Evolutionary conservation across 92 coral and sea anemone species (phyloP), one percentile per base, ranked within the genome.

Genomic region (Zoanthus solanderi): DNA sequence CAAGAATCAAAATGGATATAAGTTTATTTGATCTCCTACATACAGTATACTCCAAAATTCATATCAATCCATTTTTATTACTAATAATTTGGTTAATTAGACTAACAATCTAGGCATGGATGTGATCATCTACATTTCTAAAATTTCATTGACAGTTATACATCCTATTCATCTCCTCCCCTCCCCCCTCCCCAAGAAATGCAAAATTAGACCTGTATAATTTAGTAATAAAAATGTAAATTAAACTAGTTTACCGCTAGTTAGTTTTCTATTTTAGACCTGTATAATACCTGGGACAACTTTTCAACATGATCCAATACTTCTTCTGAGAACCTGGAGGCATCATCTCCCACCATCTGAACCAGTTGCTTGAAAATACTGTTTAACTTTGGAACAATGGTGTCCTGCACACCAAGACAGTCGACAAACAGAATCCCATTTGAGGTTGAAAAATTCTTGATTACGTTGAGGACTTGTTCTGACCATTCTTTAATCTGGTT

Each of bases 361-460:
- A 93, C 90, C 92, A 97, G 79, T 87, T 97, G 87, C 76, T 91
- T 92, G 84, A 95, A 97, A 78, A 95, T 94, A 53, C 67, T 77
- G 86, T 76, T 80, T 72, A 97, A 90, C 61, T 85, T 88, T 6
- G 99, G 97, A 18, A 95, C 54, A 68, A 95, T 90, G 32, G 32
- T 34, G 6, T 84, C 82, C 72, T 92, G 98, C 9, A 97, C 88
- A 23, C 78, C 88, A 66, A 77, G 92, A 66, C 99, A 97, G 82
- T 97, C 96, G 17, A 97, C 95, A 71, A 89, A 87, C 84, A 97
- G 92, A 44, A 97, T 85, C 37, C 99, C 99, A 94, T 97, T 95
- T 42, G 90, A 83, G 4, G 99, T 97, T 50, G 92, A 90, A 79
- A 97, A 97, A 69, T 83, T 88, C 91, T 92, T 90, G 83, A 93